These are phyloP conservation scores for Hassar affinis DNA, from an alignment of 2,113 vertebrate genomes.

Conservation along the genomic window DNA sequence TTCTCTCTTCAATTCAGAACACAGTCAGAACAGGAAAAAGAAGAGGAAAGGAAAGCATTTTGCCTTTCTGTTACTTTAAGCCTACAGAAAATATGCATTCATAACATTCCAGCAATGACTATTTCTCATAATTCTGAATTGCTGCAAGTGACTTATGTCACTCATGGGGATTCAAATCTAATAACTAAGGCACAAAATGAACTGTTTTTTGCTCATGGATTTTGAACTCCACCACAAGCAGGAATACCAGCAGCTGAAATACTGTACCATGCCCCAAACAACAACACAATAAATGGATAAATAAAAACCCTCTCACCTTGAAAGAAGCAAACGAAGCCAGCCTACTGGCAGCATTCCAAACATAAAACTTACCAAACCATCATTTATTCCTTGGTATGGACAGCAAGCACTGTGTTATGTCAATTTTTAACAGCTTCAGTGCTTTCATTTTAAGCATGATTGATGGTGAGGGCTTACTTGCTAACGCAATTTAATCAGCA, in stretches of 20 bases:
- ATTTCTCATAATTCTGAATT: background rate
- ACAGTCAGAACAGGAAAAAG: background rate
- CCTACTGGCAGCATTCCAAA: conserved; percentile 31
- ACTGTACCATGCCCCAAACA: conserved; percentile 1
- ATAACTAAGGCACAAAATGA: conserved; percentile 11
- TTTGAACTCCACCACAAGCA: background rate
- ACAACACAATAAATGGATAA: background rate
- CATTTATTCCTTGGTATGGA: conserved; percentile 41
- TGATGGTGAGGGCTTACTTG: background rate
- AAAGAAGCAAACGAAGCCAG: conserved; percentile 34
- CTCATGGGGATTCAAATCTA: background rate
- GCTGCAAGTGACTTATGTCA: background rate
- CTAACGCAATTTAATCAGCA: conserved; percentile 23
- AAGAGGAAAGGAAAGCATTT: background rate
- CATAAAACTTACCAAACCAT: conserved; percentile 46
- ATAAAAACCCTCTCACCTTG: conserved; percentile 23
- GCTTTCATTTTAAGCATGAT: conserved; percentile 33
- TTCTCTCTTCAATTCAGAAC: background rate
- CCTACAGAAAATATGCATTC: background rate
- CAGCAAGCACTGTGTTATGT: conserved; percentile 39
- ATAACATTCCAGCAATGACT: background rate
- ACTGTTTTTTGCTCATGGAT: conserved; percentile 8
- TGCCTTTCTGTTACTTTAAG: background rate
- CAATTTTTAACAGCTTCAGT: conserved; percentile 37
- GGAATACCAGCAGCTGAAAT: conserved; percentile 20